Base-by-base conservation (phyloP, 2,797 vertebrate genomes). In the Anolis apletophallus region DNA sequence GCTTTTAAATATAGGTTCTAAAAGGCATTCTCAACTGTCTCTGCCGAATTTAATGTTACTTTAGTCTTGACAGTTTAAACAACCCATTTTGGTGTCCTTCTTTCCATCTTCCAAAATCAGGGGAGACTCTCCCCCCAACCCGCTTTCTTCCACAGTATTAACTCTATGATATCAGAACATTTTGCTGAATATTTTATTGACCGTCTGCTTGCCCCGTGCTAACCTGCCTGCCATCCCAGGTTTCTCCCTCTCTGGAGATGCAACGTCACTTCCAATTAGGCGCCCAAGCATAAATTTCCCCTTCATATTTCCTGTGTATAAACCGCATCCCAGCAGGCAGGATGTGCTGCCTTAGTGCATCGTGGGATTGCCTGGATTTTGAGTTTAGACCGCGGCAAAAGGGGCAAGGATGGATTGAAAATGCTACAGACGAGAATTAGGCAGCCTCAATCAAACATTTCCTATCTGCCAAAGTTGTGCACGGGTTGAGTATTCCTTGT, bases 151-250 rank as follows among this genome's bases (percentile, higher is more conserved):
- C 90, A 87, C 93, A 93, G 91, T 97, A 97, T 98, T 97, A 97
- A 96, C 96, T 97, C 96, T 96, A 97, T 98, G 96, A 96, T 97
- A 97, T 97, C 96, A 96, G 95, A 97, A 96, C 94, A 93, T 94
- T 97, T 96, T 96, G 96, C 97, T 98, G 97, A 98, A 97, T 98
- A 97, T 98, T 98, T 98, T 97, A 98, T 97, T 96, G 97, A 97
- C 96, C 97, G 96, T 97, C 97, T 98, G 96, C 96, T 95, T 97
- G 97, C 97, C 97, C 97, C 95, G 32, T 96, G 95, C 96, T 97
- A 97, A 97, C 97, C 97, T 97, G 96, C 96, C 96, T 96, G 97
- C 97, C 97, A 97, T 98, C 97, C 97, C 96, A 96, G 97, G 96
- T 97, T 97, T 94, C 96, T 93, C 91, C 95, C 96, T 97, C 97